Evolutionary conservation across 2,797 vertebrate species (phyloP), one percentile per base, ranked within the genome.

Genomic region (Sardinella longiceps): DNA sequence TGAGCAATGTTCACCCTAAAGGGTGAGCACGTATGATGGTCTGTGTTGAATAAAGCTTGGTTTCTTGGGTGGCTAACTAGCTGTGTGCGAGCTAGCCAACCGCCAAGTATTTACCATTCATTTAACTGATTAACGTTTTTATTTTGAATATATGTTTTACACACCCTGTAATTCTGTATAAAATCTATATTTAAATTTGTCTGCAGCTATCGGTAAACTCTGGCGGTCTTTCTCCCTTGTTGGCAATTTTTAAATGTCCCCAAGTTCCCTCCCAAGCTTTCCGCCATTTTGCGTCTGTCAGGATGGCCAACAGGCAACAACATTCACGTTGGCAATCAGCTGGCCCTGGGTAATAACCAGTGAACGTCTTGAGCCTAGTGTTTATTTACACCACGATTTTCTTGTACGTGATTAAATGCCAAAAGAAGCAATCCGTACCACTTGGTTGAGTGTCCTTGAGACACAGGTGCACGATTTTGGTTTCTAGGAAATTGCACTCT

Each of bases 221-320:
- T 2, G 33, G 37, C 18, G 37, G 18, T 10, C 14, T 1, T 23
- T 37, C 43, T 5, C 2, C 28, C 37, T 43, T 6, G 1, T 37
- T 77, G 70, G 14, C 11, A 33, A 15, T 3, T 66, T 70, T 89
- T 87, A 89, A 87, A 86, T 85, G 2, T 28, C 58, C 51, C 6
- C 7, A 15, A 15, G n/a, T 14, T 56, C 39, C 88, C 82, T 82
- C 56, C 80, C 60, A 80, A 43, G 6, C 43, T 53, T n/a, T 70
- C 88, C 88, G 88, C 88, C 88, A 89, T 89, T 89, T 89, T 87
- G 84, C 20, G 33, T 18, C 70, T 37, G 70, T 43, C 70, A 77
- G 70, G 66, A 15, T 46, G 10, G 46, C 4, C 46, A 18, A 20
- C 30, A 37, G 30, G 2, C 43, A 37, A 74, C 30, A 77, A 33